Base-by-base conservation (phyloP, 1,140 invertebrate genomes). In the Stegodyphus mimosarum region DNA sequence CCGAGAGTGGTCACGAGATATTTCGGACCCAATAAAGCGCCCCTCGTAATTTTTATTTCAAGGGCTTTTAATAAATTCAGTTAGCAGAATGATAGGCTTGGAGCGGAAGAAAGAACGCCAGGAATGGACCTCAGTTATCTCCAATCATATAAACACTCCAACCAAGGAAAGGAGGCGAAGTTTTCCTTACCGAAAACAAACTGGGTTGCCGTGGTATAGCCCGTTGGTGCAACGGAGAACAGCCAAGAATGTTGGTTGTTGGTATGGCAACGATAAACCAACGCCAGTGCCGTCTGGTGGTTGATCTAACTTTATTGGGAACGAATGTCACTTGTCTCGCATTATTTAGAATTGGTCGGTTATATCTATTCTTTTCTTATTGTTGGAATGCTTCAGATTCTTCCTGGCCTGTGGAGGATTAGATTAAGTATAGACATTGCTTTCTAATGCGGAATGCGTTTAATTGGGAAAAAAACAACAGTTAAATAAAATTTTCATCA, bases 111-210 rank as follows among this genome's bases (percentile, higher is more conserved):
- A 81, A 72, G 71, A 73, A 83, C 60, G 51, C 69, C 10, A 66
- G 70, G 71, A 74, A 74, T 74, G 71, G 69, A 64, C 69, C 71
- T 83, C 71, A 49, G 63, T n/a, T 83, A 74, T 74, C 50, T 55
- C 33, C 71, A 74, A 67, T 74, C 80, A 74, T 74, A 83, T 83
- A 73, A 80, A 83, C 80, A 83, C 70, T 74, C 53, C 55, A 83
- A 83, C 71, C 80, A 83, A 74, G 70, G 80, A 70, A 83, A 66
- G 71, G 80, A 72, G 71, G 70, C 71, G 15, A 74, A 83, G 71
- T 83, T 83, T 70, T 83, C 80, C 80, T 49, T 66, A 83, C 73
- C 60, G 69, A 83, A 83, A 83, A 83, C 80, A 83, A 83, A 83
- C 80, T 83, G 69, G 60, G 60, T 63, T 17, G 15, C 48, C 51